Evolutionary conservation across 1,140 invertebrate genomes (phyloP).

Genomic region (Drosophila suzukii): DNA sequence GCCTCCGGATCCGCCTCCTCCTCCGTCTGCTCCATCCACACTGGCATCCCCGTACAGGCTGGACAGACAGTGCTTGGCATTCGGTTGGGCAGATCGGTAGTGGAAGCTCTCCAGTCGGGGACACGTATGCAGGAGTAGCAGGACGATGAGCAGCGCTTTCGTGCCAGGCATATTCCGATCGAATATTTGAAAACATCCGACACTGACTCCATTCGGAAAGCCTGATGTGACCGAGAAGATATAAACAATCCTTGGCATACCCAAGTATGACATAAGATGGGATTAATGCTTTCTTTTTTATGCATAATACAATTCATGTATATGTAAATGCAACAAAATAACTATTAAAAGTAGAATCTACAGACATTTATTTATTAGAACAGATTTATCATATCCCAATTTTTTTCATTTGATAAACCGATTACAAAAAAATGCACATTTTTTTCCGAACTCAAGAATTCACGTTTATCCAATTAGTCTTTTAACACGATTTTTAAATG

Average conservation of each 20-base stretch:
- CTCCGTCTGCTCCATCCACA: neutral
- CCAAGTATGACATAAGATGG: neutral
- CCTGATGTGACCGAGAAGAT: neutral
- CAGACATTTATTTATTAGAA: too few species aligned
- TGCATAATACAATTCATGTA: too few species aligned
- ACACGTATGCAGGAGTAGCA: constrained; percentile 22
- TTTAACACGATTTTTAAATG: too few species aligned
- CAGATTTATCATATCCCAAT: too few species aligned
- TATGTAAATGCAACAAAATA: too few species aligned
- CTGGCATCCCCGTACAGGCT: constrained; percentile 24
- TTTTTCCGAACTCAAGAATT: neutral
- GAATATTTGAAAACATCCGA: neutral
- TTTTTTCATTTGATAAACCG: too few species aligned
- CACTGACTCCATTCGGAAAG: constrained; percentile 4
- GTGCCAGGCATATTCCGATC: constrained; percentile 33
- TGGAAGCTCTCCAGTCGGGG: constrained; percentile 23
- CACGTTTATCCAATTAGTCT: neutral
- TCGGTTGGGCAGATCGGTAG: neutral
- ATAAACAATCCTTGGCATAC: neutral
- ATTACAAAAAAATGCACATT: too few species aligned
- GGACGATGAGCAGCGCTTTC: constrained; percentile 8
- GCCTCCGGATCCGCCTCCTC: neutral
- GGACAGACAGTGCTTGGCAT: neutral
- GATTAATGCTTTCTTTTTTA: too few species aligned
- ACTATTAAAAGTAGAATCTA: too few species aligned